Conservation (phyloP, 2,797 vertebrate genomes). For the Triplophysa yarkandensis region DNA sequence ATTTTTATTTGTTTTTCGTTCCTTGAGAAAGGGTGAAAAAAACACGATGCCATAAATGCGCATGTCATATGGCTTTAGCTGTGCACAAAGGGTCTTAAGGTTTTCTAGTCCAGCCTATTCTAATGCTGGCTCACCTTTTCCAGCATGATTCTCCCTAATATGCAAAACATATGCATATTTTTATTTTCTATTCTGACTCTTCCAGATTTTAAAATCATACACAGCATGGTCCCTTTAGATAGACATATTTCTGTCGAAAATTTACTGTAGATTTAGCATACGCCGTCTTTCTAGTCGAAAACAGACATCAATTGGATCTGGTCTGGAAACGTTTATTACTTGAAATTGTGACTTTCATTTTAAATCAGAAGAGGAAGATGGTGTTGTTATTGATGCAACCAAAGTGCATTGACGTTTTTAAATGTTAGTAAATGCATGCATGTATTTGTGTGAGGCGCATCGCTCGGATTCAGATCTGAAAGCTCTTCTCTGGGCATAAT, state of each 20-base stretch:
- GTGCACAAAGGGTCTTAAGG: conserved; percentile 11
- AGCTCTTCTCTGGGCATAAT: conserved; percentile 37
- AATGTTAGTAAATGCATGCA: conserved; percentile 54
- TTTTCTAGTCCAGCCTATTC: conserved; percentile 26
- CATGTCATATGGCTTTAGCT: conserved; percentile 31
- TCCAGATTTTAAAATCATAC: conserved; percentile 22
- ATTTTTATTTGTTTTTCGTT: conserved; percentile 38
- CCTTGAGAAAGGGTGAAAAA: conserved; percentile 13
- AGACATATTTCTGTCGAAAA: conserved; percentile 30
- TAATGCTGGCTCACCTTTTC: conserved; percentile 35
- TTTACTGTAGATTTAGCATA: conserved; percentile 28
- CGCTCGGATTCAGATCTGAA: conserved; percentile 13
- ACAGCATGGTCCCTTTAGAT: conserved; percentile 44
- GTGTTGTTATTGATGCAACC: conserved; percentile 41
- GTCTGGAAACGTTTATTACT: conserved; percentile 12
- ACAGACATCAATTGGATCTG: conserved; percentile 36
- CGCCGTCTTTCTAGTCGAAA: not conserved
- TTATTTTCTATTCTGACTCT: conserved; percentile 34
- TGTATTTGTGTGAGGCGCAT: conserved; percentile 28
- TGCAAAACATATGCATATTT: conserved; percentile 45
- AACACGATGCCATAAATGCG: conserved; percentile 10
- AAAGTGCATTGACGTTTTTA: conserved; percentile 49
- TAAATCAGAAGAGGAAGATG: not conserved
- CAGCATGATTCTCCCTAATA: conserved; percentile 37
- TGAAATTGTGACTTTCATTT: not conserved